These are phyloP conservation scores for Elgaria multicarinata DNA, from an alignment of 2,113 vertebrate genomes.

Conservation along the genomic window DNA sequence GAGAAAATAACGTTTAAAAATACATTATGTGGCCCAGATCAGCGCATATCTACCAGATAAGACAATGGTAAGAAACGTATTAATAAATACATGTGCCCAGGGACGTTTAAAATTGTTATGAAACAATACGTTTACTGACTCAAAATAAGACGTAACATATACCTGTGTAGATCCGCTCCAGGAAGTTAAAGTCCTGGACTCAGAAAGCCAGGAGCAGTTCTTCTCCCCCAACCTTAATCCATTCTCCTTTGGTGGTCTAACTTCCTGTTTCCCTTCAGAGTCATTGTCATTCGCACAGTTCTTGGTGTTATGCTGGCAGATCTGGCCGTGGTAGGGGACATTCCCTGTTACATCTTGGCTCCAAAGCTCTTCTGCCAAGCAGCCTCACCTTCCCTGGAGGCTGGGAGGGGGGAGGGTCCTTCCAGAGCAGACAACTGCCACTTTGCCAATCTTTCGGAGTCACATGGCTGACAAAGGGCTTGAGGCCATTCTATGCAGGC, in stretches of 20 bases:
- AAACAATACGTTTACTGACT: too few species aligned
- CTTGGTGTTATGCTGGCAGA: neutral
- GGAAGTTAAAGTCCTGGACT: neutral
- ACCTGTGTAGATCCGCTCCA: too few species aligned
- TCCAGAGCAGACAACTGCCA: accelerated
- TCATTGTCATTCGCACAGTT: neutral
- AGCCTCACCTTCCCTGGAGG: neutral
- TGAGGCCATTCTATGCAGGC: neutral
- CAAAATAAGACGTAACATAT: too few species aligned
- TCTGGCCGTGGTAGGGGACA: constrained; percentile 6
- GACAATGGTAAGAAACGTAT: too few species aligned
- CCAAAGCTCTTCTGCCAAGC: constrained; percentile 10
- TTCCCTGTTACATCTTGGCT: neutral
- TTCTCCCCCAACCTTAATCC: neutral
- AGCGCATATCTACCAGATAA: too few species aligned
- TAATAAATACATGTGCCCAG: too few species aligned
- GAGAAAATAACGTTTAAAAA: too few species aligned
- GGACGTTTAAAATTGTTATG: too few species aligned
- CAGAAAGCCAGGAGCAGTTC: neutral
- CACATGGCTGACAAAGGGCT: accelerated
- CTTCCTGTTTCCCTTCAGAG: neutral
- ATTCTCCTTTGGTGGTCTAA: accelerated
- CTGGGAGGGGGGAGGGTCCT: neutral
- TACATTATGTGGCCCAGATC: too few species aligned
- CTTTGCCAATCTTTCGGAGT: neutral